Evolutionary conservation across 2,797 vertebrate genomes (phyloP).

Genomic region (Trachops cirrhosus): DNA sequence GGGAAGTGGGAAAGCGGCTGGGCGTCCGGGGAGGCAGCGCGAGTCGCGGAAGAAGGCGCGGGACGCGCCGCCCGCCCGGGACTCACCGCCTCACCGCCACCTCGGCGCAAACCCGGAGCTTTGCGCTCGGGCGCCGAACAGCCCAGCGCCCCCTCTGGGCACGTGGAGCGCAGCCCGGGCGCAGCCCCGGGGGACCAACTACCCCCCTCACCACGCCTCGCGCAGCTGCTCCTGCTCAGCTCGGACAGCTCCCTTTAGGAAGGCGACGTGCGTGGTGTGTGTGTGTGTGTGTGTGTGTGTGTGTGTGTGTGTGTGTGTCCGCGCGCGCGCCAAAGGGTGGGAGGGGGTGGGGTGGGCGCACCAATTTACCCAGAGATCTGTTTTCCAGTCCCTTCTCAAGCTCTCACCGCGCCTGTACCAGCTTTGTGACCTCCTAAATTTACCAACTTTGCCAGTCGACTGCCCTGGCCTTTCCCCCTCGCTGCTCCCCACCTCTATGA

Average conservation of each 20-base stretch:
- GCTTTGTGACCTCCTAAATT: conserved; percentile 27
- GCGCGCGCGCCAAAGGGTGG: background rate
- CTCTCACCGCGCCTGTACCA: background rate
- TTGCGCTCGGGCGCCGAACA: conserved; percentile 24
- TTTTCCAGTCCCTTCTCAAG: conserved; percentile 23
- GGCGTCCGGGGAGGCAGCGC: background rate
- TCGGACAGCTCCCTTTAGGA: conserved; percentile 70
- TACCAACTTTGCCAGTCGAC: conserved; percentile 51
- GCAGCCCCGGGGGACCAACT: conserved; percentile 65
- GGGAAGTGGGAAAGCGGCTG: background rate
- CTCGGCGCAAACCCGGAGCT: conserved; percentile 46
- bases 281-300: background rate
- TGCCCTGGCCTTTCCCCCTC: background rate
- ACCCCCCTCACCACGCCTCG: conserved; percentile 53
- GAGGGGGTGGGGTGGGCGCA: background rate
- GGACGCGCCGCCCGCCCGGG: background rate
- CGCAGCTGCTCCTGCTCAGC: conserved; percentile 75
- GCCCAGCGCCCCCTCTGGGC: conserved; percentile 76
- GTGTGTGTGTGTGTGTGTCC: background rate
- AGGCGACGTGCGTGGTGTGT: background rate
- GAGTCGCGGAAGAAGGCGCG: background rate
- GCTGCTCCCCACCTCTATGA: background rate
- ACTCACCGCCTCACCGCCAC: conserved; percentile 18
- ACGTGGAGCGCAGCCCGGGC: conserved; percentile 73
- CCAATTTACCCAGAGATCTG: background rate